Percentiles rank a stretch among this genome's conserved stretches.
Conservation (phyloP, 2,888 invertebrate species). For the Mongoloraphidia duomilia region DNA sequence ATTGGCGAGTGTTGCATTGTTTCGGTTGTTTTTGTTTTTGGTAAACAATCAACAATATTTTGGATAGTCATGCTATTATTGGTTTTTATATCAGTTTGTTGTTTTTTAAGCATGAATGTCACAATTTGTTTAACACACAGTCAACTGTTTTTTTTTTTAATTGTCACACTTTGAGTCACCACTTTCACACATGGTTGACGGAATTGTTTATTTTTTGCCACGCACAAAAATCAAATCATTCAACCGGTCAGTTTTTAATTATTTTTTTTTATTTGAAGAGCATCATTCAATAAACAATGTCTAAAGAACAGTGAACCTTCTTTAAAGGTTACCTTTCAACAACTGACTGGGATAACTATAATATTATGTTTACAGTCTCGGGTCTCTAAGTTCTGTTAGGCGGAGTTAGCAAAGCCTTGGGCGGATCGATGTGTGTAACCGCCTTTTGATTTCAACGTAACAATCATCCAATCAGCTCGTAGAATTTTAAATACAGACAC, state of each 20-base stretch:
- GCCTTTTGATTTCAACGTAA: background rate
- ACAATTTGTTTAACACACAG: background rate
- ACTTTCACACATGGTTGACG: background rate
- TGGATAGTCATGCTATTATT: constrained; percentile 51
- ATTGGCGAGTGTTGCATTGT: constrained; percentile 26
- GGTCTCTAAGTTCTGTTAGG: background rate
- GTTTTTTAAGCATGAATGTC: constrained; percentile 46
- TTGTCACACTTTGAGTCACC: constrained; percentile 4
- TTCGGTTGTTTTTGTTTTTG: constrained; percentile 18
- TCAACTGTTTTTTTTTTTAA: background rate
- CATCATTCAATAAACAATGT: constrained; percentile 10
- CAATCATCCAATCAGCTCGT: constrained; percentile 1
- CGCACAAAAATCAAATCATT: constrained; percentile 8
- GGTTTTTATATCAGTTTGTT: constrained; percentile 35
- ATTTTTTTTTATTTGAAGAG: constrained; percentile 15
- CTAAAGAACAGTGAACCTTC: too few relatives aligned
- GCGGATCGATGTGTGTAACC: background rate
- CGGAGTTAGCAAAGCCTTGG: background rate
- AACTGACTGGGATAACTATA: background rate
- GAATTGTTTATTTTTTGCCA: background rate
- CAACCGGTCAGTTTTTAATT: constrained; percentile 12
- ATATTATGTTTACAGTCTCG: background rate
- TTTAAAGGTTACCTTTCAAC: background rate
- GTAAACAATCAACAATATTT: constrained; percentile 30
- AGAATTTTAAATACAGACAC: constrained; percentile 15